Conservation (phyloP, 2,888 invertebrate species). For the Incurvaria masculella region DNA sequence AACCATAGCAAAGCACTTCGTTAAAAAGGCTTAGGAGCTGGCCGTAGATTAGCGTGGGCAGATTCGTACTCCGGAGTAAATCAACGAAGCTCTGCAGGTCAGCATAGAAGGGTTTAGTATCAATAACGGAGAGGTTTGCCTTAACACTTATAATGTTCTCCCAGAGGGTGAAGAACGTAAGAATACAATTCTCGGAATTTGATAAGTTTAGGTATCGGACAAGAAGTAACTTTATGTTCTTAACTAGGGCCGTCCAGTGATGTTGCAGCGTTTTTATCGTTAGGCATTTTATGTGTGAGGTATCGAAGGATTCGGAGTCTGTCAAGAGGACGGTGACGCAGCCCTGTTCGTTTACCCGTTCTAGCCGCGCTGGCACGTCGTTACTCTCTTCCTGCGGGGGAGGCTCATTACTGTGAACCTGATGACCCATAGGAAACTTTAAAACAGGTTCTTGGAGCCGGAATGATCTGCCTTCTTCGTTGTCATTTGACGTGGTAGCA, state of each 20-base stretch:
- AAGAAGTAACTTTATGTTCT: constrained; percentile 61
- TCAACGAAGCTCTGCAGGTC: constrained; percentile 79
- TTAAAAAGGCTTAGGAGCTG: constrained; percentile 83
- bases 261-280: constrained; percentile 82
- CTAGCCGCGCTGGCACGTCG: constrained; percentile 38
- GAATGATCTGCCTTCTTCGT: constrained; percentile 27
- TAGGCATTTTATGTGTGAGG: constrained; percentile 80
- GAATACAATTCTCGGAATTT: constrained; percentile 66
- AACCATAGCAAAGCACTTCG: constrained; percentile 88
- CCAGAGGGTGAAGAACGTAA: constrained; percentile 85
- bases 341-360: constrained; percentile 43
- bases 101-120: constrained; percentile 85
- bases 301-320: constrained; percentile 80
- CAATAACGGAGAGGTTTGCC: constrained; percentile 84
- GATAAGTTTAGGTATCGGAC: constrained; percentile 55
- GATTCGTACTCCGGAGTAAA: constrained; percentile 61
- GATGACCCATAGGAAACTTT: constrained; percentile 29
- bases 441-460: constrained; percentile 43
- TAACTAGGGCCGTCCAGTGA: constrained; percentile 80
- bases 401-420: constrained; percentile 18
- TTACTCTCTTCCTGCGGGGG: constrained; percentile 24
- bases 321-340: constrained; percentile 64
- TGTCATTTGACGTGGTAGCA: constrained; percentile 35
- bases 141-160: constrained; percentile 88
- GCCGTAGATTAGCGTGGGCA: constrained; percentile 82